Evolutionary conservation across 2,113 vertebrate genomes (phyloP), one percentile per base, ranked within the genome.

Genomic region (Phylloscopus trochilus): DNA sequence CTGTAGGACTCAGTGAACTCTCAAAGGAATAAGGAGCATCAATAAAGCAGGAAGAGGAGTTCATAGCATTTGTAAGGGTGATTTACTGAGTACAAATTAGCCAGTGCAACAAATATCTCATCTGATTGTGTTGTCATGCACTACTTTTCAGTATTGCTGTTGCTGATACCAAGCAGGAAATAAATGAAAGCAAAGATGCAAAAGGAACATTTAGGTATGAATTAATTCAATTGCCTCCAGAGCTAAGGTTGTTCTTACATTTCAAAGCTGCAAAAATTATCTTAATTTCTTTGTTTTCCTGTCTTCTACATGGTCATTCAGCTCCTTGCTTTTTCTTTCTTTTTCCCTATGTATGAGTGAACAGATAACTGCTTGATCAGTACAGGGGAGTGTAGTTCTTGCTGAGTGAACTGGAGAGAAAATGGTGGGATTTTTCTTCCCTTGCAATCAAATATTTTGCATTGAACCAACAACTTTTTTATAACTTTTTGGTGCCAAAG

Each of bases 61-160:
- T 91, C 86, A 79, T 28, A 51, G 66, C 52, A 58, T 94, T 84
- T 87, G 51, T 13, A 59, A 41, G 53, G 62, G 30, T 80, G 87
- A 56, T 72, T 84, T 68, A 43, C n/a, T 28, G 87, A 84, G 67
- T 33, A 73, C 51, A 77, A 91, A 96, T 89, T 53, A 92, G 19
- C 39, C 44, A 28, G 58, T 64, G 75, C 8, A 13, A n/a, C 84
- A 89, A 92, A 95, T 91, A 62, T 39, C 81, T 89, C 62, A 85
- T 95, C 68, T 66, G 69, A 9, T 89, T 95, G 84, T 90, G 68
- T 33, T 53, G 78, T 94, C 96, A 95, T 76, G 91, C 62, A 31
- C 89, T 43, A 2, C 26, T 69, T 89, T 93, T 53, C 56, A 56
- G 49, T 33, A 19, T 51, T 79, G 49, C 44, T 79, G 4, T 27